phyloP scores from a whole-genome alignment of 2,113 vertebrate species.

The Protomyctophum bolini region DNA sequence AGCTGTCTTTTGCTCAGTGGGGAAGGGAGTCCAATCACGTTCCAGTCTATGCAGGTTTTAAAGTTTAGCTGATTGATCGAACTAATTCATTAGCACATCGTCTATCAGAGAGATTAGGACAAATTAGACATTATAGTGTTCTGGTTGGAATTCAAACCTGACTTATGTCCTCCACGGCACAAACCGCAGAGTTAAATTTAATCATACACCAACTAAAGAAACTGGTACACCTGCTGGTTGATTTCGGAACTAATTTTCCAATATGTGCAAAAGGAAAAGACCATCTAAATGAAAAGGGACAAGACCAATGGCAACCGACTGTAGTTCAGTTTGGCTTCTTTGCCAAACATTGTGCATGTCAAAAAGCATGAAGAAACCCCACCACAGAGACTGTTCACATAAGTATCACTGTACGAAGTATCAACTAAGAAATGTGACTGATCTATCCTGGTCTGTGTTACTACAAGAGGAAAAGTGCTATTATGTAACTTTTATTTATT shows the following conservation, averaged over 20 bases:
- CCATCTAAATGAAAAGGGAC: no score
- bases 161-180: no score
- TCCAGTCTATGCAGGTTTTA: background rate
- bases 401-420: background rate
- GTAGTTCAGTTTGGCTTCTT: background rate
- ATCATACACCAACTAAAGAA: background rate
- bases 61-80: background rate
- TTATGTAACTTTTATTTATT: background rate
- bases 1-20: no score
- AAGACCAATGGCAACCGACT: no score
- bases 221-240: no score
- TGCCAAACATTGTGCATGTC: background rate
- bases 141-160: no score
- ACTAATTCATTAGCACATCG: no score
- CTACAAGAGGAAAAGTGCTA: slow-evolving; percentile 17
- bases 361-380: background rate
- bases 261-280: no score
- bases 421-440: background rate
- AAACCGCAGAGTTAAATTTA: no score
- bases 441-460: slow-evolving; percentile 8
- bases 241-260: no score
- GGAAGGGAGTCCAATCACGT: background rate
- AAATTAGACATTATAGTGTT: no score
- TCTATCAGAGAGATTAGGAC: no score
- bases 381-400: background rate